Percentiles rank a stretch among this genome's conserved stretches.
These are phyloP conservation scores for Oostethus manadensis DNA, from an alignment of 2,113 vertebrate species.

Conservation along the genomic window DNA sequence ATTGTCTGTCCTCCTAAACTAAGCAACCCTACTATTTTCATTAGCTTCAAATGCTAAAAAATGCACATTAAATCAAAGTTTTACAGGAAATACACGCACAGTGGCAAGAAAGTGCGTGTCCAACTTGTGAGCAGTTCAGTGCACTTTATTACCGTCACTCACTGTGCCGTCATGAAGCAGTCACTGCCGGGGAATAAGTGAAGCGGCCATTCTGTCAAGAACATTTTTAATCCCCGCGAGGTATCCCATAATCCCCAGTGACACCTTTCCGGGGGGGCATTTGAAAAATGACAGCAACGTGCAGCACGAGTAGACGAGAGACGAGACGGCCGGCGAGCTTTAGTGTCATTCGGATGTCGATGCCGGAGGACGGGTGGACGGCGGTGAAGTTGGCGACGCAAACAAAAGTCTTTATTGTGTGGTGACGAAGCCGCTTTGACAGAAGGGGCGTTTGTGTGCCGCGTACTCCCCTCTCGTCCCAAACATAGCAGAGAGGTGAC, in stretches of 20 bases:
- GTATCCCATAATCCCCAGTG: constrained; percentile 63
- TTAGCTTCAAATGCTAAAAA: too few relatives aligned
- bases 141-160: constrained; percentile 4
- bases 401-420: too few relatives aligned
- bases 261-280: constrained; percentile 48
- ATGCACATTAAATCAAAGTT: too few relatives aligned
- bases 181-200: constrained; percentile 8
- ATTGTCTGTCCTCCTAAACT: too few relatives aligned
- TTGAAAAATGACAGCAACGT: constrained; percentile 46
- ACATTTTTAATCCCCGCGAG: constrained; percentile 56
- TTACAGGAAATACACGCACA: too few relatives aligned
- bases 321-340: background rate
- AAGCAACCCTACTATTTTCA: too few relatives aligned
- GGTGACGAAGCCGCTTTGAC: background rate
- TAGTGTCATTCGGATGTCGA: background rate
- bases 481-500: constrained; percentile 45
- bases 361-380: constrained; percentile 37
- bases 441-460: background rate
- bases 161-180: background rate
- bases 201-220: constrained; percentile 59
- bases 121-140: background rate
- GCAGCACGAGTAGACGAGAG: background rate
- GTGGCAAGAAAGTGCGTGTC: background rate
- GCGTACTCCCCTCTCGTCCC: constrained; percentile 4
- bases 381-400: constrained; percentile 2